Evolutionary conservation across 1,140 invertebrate species (phyloP), one percentile per base, ranked within the genome.

Genomic region (Papilio xuthus): DNA sequence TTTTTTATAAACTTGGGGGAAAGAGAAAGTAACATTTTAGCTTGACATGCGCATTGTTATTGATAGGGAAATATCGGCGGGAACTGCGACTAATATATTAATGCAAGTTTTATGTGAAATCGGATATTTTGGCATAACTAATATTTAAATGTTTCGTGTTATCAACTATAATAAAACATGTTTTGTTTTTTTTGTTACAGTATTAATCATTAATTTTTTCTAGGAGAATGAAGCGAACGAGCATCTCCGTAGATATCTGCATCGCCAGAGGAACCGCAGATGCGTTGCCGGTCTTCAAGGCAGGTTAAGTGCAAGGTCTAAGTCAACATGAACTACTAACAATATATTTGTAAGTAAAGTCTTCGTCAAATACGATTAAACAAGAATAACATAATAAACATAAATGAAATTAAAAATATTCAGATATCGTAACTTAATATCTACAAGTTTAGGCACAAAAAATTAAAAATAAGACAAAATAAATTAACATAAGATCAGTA

Each of bases 1-100:
- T 74, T 88, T 80, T 60, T 15, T 78, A 78, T 42, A 63, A 9
- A 53, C 13, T 60, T 44, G 79, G 71, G 26, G 20, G 56, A 80
- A 79, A 88, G 85, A 84, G 85, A 83, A 88, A 83, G 73, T 77
- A 78, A 78, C 42, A 73, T 63, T 78, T n/a, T n/a, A 72, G 79
- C 79, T 81, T 81, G 85, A 90, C 90, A 89, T 93, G 91, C 92
- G 92, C 90, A 91, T 83, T 92, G 86, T 88, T 93, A 93, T 93
- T 92, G 92, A 93, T 89, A 86, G 83, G 85, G 81, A 88, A 86
- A 82, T 82, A 81, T 85, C 85, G 84, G 85, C 78, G 74, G 78
- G 81, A 78, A 80, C 70, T 77, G 79, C 37, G 72, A 71, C 18
- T 63, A 63, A 26, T 12, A 23, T 63, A n/a, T n/a, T n/a, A n/a